These are phyloP conservation scores for Melangyna quadrimaculata DNA, from an alignment of 2,888 invertebrate species.

Conservation along the genomic window DNA sequence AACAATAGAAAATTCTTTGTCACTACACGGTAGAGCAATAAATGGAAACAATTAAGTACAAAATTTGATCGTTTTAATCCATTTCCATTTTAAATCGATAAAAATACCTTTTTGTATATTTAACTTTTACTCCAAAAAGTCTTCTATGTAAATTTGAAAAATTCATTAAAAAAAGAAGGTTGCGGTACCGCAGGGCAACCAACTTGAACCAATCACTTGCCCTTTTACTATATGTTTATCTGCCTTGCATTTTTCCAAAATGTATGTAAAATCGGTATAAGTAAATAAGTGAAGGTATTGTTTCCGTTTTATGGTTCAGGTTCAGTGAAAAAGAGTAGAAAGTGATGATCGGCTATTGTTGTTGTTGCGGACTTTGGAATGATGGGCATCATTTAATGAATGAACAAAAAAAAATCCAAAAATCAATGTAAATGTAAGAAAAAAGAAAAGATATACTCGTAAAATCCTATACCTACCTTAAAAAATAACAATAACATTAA, in stretches of 20 bases:
- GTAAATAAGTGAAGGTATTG: neutral
- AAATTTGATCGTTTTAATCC: too few species aligned
- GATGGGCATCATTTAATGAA: neutral
- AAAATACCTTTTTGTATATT: neutral
- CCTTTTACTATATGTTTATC: neutral
- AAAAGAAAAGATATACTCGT: neutral
- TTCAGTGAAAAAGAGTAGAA: slow-evolving; percentile 19
- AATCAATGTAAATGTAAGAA: neutral
- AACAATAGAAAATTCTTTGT: too few species aligned
- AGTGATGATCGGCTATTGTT: neutral
- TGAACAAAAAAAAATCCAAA: neutral
- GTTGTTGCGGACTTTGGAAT: neutral
- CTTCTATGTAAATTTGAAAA: neutral
- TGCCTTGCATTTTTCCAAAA: neutral
- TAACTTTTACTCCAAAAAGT: neutral
- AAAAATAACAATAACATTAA: neutral
- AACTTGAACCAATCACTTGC: slow-evolving; percentile 28
- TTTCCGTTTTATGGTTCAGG: neutral
- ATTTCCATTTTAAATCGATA: neutral
- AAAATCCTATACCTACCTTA: neutral
- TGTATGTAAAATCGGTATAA: neutral
- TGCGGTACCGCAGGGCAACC: neutral
- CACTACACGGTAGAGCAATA: too few species aligned
- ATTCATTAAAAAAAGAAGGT: too few species aligned
- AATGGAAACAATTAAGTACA: too few species aligned